Conservation (phyloP, 2,888 invertebrate species). For the Dolomedes plantarius region DNA sequence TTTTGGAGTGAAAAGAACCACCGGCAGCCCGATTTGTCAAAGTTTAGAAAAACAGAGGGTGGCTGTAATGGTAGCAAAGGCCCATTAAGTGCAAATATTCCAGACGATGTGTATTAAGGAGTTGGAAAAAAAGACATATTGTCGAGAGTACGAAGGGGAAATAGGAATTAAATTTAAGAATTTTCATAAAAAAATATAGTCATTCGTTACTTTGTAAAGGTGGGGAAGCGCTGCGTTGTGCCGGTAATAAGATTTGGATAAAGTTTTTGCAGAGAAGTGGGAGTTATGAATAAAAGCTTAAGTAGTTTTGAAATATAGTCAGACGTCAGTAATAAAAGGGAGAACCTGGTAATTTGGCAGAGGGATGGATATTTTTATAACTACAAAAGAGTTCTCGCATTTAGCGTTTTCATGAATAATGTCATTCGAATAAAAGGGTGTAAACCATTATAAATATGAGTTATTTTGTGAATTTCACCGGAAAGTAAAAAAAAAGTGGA, state of each 20-base stretch:
- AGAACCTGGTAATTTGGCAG: too few relatives aligned
- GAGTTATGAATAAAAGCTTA: conserved; percentile 3
- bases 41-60: conserved; percentile 53
- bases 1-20: conserved; percentile 7
- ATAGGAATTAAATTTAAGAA: conserved; percentile 41
- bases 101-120: conserved; percentile 6
- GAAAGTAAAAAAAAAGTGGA: too few relatives aligned
- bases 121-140: conserved; percentile 6
- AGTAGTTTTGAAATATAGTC: neutral
- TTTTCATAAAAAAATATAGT: neutral
- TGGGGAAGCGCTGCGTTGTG: neutral
- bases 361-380: too few relatives aligned
- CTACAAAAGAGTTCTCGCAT: too few relatives aligned
- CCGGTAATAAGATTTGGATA: too few relatives aligned
- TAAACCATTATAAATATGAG: too few relatives aligned
- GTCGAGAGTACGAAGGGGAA: conserved; percentile 28
- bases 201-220: neutral
- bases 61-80: conserved; percentile 40
- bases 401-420: too few relatives aligned
- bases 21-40: conserved; percentile 36
- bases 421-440: too few relatives aligned
- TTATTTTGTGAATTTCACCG: too few relatives aligned
- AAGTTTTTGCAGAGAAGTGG: neutral
- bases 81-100: conserved; percentile 47
- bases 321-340: too few relatives aligned